A percentile compares a stretch with the other conserved stretches of the same genome.
Evolutionary conservation across 2,113 vertebrate species (phyloP).

Genomic region (Cheilinus undulatus): DNA sequence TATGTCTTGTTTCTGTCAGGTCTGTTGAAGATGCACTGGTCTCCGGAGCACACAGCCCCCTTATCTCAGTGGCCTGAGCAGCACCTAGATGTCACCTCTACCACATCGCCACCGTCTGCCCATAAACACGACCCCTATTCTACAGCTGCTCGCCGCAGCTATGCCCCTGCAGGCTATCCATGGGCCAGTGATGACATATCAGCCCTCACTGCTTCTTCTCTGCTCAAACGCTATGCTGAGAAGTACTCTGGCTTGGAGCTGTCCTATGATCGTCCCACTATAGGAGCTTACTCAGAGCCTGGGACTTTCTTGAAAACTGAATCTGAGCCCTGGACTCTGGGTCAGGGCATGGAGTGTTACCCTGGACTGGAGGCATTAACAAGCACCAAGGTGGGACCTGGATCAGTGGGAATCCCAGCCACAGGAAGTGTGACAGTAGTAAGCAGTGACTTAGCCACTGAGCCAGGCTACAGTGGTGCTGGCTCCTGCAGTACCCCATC

Average conservation of each 20-base stretch:
- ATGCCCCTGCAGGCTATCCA: conserved; percentile 87
- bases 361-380: conserved; percentile 89
- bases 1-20: conserved; percentile 62
- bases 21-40: conserved; percentile 98
- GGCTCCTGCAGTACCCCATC: conserved; percentile 68
- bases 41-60: conserved; percentile 95
- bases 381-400: conserved; percentile 82
- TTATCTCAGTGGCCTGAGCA: conserved; percentile 98
- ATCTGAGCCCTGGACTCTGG: conserved; percentile 88
- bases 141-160: conserved; percentile 86
- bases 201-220: conserved; percentile 93
- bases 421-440: conserved; percentile 86
- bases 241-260: conserved; percentile 93
- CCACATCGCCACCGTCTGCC: conserved; percentile 90
- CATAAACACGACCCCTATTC: conserved; percentile 91
- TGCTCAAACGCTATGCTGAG: conserved; percentile 96
- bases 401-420: conserved; percentile 79
- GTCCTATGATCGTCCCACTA: conserved; percentile 86
- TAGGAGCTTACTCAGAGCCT: conserved; percentile 80
- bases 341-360: conserved; percentile 84
- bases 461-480: conserved; percentile 83
- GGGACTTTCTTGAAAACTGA: conserved; percentile 89
- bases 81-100: conserved; percentile 96
- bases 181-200: conserved; percentile 98
- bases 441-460: conserved; percentile 75